Base-by-base conservation (phyloP, 2,888 invertebrate species). In the Eupithecia insigniata region DNA sequence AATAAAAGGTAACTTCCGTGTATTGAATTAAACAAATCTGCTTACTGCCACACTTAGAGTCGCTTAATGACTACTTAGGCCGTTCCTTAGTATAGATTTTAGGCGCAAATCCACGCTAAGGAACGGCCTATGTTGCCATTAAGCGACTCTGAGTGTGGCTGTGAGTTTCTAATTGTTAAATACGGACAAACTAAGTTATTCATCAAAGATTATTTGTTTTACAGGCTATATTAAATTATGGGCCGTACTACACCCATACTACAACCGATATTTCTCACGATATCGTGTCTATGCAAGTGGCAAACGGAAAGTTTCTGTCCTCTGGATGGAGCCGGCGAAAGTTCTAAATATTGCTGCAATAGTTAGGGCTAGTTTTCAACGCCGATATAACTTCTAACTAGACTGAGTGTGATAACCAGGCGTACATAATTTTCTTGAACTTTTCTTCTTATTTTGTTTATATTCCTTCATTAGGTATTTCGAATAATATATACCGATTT, bases 351-450 rank as follows among this genome's bases (percentile, higher is more conserved):
- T 60, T 72, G 64, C 64, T 69, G 67, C 67, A 64, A 76, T 74
- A 74, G 76, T 74, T 74, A 72, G 60, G 70, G 75, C 76, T 75
- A 72, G 72, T 75, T 78, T 66, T 64, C 66, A 64, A 68, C 71
- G 55, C 46, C 67, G 69, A 68, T 71, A 73, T 71, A 74, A 73
- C 69, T 76, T 76, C 46, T 30, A 70, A 67, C 60, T 64, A 55
- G 67, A 60, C 65, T 69, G 26, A 39, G 36, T 22, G 55, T 43
- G 30, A 69, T 71, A 39, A 26, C 16, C 62, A 46, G 46, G 39
- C 70, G 7, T 36, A 51, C 12, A 51, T 51, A 0, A 46, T n/a
- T 46, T 46, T 46, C 51, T 22, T 22, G 12, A 22, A 51, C 22
- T 51, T 55, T 55, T 26, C 55, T 26, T 22, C 12, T 55, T 55